These are phyloP conservation scores for Microctenopoma lineatum DNA, from an alignment of 2,797 vertebrate species.

Conservation along the genomic window DNA sequence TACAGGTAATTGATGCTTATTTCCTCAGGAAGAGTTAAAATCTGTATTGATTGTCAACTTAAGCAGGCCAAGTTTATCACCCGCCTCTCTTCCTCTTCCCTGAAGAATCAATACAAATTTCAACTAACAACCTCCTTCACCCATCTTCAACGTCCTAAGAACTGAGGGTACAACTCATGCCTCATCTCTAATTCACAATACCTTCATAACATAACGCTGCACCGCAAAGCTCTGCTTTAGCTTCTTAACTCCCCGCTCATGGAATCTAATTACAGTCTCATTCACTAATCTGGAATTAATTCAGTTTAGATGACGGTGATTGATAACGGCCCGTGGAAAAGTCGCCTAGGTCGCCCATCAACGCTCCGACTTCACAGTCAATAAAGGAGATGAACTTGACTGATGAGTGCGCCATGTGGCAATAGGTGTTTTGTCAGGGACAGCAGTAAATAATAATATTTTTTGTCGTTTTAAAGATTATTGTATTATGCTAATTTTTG, in stretches of 20 bases:
- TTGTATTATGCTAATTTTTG: no score
- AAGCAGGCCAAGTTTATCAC: conserved; percentile 92
- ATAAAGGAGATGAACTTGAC: conserved; percentile 55
- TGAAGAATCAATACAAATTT: conserved; percentile 90
- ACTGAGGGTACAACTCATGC: conserved; percentile 71
- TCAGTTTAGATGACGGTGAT: conserved; percentile 79
- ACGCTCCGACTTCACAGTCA: conserved; percentile 56
- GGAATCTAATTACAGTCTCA: conserved; percentile 77
- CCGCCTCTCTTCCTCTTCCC: conserved; percentile 80
- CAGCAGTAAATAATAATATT: not conserved
- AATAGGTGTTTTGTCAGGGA: not conserved
- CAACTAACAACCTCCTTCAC: conserved; percentile 74
- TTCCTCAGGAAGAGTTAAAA: conserved; percentile 87
- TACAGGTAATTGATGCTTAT: conserved; percentile 85
- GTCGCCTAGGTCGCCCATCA: conserved; percentile 68
- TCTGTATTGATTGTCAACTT: conserved; percentile 90
- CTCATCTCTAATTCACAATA: conserved; percentile 73
- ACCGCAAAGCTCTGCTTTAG: conserved; percentile 56
- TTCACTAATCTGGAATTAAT: conserved; percentile 80
- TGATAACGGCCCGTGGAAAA: conserved; percentile 72
- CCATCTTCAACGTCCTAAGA: conserved; percentile 72
- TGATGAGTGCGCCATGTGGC: conserved; percentile 39
- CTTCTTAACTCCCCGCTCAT: conserved; percentile 63
- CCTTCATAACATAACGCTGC: conserved; percentile 35
- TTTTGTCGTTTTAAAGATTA: not conserved